Evolutionary conservation across 2,888 invertebrate species (phyloP).

Genomic region (Smittia sp.): DNA sequence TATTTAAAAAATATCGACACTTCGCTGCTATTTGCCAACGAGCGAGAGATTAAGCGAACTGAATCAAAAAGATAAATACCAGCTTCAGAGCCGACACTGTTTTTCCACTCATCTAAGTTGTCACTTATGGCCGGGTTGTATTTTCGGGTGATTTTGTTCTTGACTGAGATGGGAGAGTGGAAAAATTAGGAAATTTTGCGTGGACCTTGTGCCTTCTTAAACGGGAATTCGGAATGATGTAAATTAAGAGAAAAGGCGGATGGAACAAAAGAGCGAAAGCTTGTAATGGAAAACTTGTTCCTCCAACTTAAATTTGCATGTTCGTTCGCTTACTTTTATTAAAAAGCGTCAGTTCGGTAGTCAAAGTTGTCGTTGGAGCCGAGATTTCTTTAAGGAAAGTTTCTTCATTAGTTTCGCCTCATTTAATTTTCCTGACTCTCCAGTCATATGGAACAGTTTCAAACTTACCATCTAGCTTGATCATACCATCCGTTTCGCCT

Average conservation of each 20-base stretch:
- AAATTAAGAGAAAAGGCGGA: slow-evolving; percentile 4
- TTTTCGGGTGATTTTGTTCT: slow-evolving; percentile 29
- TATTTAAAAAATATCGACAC: neutral
- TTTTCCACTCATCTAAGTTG: slow-evolving; percentile 25
- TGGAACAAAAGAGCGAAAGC: neutral
- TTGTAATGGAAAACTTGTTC: neutral
- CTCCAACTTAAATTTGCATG: slow-evolving; percentile 42
- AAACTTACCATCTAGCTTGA: slow-evolving; percentile 30
- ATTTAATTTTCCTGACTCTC: slow-evolving; percentile 24
- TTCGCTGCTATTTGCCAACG: neutral
- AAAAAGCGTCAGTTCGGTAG: slow-evolving; percentile 56
- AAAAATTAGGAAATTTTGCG: neutral
- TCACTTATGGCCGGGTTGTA: neutral
- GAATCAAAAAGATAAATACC: slow-evolving; percentile 16
- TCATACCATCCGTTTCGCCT: slow-evolving; percentile 61
- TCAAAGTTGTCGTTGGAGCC: slow-evolving; percentile 73
- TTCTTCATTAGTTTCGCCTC: slow-evolving; percentile 37
- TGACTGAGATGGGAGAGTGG: slow-evolving; percentile 1
- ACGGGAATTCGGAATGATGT: slow-evolving; percentile 42
- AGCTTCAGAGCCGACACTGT: slow-evolving; percentile 20
- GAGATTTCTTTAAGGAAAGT: slow-evolving; percentile 69
- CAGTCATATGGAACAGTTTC: slow-evolving; percentile 11
- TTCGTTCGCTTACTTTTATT: slow-evolving; percentile 51
- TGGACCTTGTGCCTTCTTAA: neutral
- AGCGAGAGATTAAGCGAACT: neutral